phyloP scores from a whole-genome alignment of 2,113 vertebrate genomes.

The human (Homo sapiens) region GRCh38 chrX:85377501-85378000 shows the following conservation, averaged over 20 bases:
- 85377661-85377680: not conserved
- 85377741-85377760: not conserved
- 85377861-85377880: slow-evolving; percentile 28
- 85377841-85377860: slow-evolving; percentile 11
- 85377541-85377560: not conserved
- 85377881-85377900: not conserved
- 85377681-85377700: slow-evolving; percentile 27
- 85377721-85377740: not conserved
- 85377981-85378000: slow-evolving; percentile 4
- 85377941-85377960: not conserved
- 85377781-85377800: not conserved
- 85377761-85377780: not conserved
- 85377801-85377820: not conserved
- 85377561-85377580: not conserved
- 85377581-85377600: not conserved
- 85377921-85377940: not conserved
- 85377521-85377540: slow-evolving; percentile 22
- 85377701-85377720: slow-evolving; percentile 11
- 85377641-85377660: not conserved
- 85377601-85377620: not conserved
- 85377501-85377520: not conserved
- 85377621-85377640: not conserved
- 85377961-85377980: slow-evolving; percentile 15
- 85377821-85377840: slow-evolving; percentile 17
- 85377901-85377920: slow-evolving; percentile 17